Conservation (phyloP, 2,113 vertebrate genomes). For the Alligator sinensis region DNA sequence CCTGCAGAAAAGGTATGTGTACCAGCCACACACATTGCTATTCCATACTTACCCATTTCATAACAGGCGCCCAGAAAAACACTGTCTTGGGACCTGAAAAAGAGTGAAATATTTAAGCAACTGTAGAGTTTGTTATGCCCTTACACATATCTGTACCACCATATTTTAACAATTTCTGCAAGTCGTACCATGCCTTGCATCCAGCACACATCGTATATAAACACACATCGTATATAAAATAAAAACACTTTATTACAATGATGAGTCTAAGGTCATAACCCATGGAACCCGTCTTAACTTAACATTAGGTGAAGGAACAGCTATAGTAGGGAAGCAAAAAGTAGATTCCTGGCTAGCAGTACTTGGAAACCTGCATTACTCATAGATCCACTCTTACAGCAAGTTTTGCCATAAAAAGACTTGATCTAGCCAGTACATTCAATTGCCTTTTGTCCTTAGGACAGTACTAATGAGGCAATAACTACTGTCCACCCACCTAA, state of each 20-base stretch:
- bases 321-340: neutral
- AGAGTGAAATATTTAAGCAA: neutral
- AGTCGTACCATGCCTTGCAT: too few relatives aligned
- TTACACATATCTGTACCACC: neutral
- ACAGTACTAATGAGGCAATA: neutral
- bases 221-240: too few relatives aligned
- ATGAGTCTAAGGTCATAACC: too few relatives aligned
- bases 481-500: too few relatives aligned
- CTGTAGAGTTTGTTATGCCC: too few relatives aligned
- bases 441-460: neutral
- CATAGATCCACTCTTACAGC: neutral
- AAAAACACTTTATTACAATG: too few relatives aligned
- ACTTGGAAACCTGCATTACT: neutral
- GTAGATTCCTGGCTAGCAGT: neutral
- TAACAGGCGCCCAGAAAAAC: conserved; percentile 98
- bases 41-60: conserved; percentile 93
- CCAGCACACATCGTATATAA: too few relatives aligned
- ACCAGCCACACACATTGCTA: neutral
- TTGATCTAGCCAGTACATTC: neutral
- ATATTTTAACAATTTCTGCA: too few relatives aligned
- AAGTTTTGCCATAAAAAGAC: neutral
- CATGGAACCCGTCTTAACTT: too few relatives aligned
- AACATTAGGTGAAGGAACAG: too few relatives aligned
- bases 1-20: neutral
- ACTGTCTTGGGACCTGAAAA: conserved; percentile 94